phyloP scores from a whole-genome alignment of 2,888 invertebrate species.

The Cephus nigrinus region DNA sequence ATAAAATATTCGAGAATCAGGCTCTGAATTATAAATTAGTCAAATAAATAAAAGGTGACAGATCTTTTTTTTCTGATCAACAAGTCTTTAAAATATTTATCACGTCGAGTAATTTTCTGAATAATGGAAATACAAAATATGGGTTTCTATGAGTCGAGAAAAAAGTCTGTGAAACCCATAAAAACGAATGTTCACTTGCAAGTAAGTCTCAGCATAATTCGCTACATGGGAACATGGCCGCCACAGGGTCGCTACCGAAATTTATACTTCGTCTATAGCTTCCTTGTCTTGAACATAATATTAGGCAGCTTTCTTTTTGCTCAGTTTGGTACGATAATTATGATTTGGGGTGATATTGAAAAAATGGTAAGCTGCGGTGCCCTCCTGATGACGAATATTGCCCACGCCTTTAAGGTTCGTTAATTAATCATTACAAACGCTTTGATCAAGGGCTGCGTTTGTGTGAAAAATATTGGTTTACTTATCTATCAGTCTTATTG shows the following conservation, averaged over 20 bases:
- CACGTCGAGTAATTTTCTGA: not conserved
- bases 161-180: slow-evolving; percentile 19
- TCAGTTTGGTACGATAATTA: slow-evolving; percentile 38
- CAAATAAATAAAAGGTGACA: too few relatives aligned
- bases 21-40: too few relatives aligned
- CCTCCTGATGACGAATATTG: slow-evolving; percentile 46
- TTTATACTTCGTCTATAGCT: slow-evolving; percentile 33
- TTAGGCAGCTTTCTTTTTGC: slow-evolving; percentile 38
- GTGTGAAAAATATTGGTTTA: too few relatives aligned
- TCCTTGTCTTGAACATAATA: slow-evolving; percentile 33
- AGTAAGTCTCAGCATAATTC: slow-evolving; percentile 41
- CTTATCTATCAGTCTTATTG: too few relatives aligned
- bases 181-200: slow-evolving; percentile 43
- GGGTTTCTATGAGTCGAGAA: not conserved
- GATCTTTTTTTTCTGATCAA: too few relatives aligned
- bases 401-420: slow-evolving; percentile 44
- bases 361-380: slow-evolving; percentile 40
- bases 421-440: not conserved
- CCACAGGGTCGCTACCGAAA: slow-evolving; percentile 23
- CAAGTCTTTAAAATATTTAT: too few relatives aligned
- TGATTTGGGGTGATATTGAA: slow-evolving; percentile 36
- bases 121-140: not conserved
- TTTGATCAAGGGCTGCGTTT: not conserved
- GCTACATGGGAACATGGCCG: slow-evolving; percentile 50
- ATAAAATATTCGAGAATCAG: too few relatives aligned